A percentile compares a stretch with the other conserved stretches of the same genome.
These are phyloP conservation scores for Lepetodrilus schrolli DNA, from an alignment of 2,888 invertebrate species.

Conservation along the genomic window DNA sequence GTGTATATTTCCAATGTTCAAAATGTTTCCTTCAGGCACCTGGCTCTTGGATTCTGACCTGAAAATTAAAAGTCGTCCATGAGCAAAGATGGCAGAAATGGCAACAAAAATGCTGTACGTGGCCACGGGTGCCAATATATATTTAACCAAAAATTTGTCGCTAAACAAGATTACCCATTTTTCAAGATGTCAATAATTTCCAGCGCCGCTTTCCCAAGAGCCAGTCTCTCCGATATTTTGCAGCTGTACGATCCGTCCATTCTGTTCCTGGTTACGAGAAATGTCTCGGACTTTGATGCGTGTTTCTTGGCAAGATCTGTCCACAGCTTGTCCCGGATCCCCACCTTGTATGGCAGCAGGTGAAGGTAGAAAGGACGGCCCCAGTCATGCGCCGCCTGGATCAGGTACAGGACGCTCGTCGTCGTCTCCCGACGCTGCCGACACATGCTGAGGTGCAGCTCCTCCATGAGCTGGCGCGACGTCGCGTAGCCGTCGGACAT, in stretches of 20 bases:
- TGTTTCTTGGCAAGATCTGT: not conserved
- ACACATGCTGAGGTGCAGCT: conserved; percentile 63
- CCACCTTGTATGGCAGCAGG: conserved; percentile 37
- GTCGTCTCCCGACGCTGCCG: conserved; percentile 51
- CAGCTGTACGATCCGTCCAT: conserved; percentile 30
- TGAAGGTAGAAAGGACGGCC: conserved; percentile 38
- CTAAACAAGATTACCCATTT: not conserved
- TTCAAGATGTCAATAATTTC: conserved; percentile 30
- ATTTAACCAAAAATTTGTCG: too few species aligned
- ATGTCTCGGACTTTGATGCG: not conserved
- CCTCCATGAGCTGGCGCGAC: conserved; percentile 59
- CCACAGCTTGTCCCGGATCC: conserved; percentile 36
- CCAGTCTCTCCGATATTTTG: conserved; percentile 26
- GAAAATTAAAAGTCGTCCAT: too few species aligned
- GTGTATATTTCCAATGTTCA: too few species aligned
- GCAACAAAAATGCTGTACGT: too few species aligned
- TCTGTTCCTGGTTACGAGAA: not conserved
- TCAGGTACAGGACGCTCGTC: conserved; percentile 50
- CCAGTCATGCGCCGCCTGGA: conserved; percentile 38
- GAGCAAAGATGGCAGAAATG: too few species aligned
- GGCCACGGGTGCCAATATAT: too few species aligned
- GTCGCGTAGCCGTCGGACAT: conserved; percentile 59
- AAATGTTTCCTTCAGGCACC: too few species aligned
- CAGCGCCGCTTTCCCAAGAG: conserved; percentile 28
- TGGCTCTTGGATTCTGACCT: too few species aligned